Percentiles rank a stretch among this genome's conserved stretches.
These are phyloP conservation scores for Andrena fulva DNA, from an alignment of 2,888 invertebrate genomes.

Conservation along the genomic window DNA sequence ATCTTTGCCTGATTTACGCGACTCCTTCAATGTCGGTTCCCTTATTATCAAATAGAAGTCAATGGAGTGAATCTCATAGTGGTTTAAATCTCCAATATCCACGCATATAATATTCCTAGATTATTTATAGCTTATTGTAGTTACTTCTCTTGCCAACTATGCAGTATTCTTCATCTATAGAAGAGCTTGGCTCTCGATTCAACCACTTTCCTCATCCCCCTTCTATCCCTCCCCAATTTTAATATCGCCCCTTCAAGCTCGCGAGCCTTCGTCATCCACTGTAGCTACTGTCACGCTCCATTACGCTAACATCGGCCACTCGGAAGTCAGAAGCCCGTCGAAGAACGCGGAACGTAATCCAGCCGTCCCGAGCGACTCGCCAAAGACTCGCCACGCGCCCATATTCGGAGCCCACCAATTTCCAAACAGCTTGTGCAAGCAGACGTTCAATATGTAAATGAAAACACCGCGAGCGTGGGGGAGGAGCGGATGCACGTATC, in stretches of 20 bases:
- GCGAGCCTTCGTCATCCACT: background rate
- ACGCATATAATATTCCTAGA: too few relatives aligned
- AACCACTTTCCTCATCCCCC: too few relatives aligned
- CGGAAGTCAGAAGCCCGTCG: background rate
- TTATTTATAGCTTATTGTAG: too few relatives aligned
- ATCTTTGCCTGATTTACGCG: slow-evolving; percentile 81
- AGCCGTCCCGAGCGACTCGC: background rate
- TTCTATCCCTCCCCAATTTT: too few relatives aligned
- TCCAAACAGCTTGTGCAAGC: slow-evolving; percentile 25
- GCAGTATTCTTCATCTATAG: too few relatives aligned
- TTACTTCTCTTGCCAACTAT: too few relatives aligned
- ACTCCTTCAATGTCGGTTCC: slow-evolving; percentile 33
- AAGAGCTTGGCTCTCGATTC: too few relatives aligned
- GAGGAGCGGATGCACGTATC: slow-evolving; percentile 1
- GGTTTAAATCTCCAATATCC: too few relatives aligned
- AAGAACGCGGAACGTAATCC: background rate
- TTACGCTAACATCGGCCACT: background rate
- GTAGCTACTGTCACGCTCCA: background rate
- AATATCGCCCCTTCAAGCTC: too few relatives aligned
- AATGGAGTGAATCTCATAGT: too few relatives aligned
- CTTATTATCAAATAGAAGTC: background rate
- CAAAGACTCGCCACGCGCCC: background rate
- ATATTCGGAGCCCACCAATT: slow-evolving; percentile 17
- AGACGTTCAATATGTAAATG: slow-evolving; percentile 57
- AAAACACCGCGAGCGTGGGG: background rate